phyloP scores from a whole-genome alignment of 2,888 invertebrate species.

The Noctua comes region DNA sequence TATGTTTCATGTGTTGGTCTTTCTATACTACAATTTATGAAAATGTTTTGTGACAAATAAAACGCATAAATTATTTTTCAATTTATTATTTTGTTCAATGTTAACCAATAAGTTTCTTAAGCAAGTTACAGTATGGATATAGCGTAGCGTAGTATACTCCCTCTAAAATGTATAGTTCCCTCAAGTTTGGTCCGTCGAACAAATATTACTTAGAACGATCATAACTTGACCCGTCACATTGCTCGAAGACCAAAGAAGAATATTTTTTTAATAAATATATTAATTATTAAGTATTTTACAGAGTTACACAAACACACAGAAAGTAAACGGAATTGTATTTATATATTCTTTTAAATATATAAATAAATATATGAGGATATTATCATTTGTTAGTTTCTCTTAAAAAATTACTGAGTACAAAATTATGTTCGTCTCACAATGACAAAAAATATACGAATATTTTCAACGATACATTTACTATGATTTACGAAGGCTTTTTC shows the following conservation, averaged over 20 bases:
- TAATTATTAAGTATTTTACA: constrained; percentile 77
- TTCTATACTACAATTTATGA: background rate
- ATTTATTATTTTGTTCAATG: constrained; percentile 86
- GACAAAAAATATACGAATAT: constrained; percentile 66
- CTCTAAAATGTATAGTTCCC: constrained; percentile 69
- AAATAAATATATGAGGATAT: constrained; percentile 57
- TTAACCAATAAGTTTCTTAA: constrained; percentile 88
- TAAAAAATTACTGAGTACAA: constrained; percentile 80
- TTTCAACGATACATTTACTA: constrained; percentile 67
- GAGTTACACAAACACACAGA: constrained; percentile 77
- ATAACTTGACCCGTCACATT: constrained; percentile 25
- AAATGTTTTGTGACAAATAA: constrained; percentile 43
- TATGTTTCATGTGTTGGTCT: too few relatives aligned
- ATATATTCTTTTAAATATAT: constrained; percentile 58
- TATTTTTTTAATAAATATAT: constrained; percentile 65
- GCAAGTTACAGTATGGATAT: constrained; percentile 84
- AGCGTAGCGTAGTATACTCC: constrained; percentile 81
- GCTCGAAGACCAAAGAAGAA: constrained; percentile 69
- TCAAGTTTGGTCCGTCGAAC: constrained; percentile 58
- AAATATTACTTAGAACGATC: constrained; percentile 43
- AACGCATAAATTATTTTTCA: constrained; percentile 69
- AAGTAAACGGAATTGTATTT: constrained; percentile 63
- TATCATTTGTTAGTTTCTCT: constrained; percentile 54
- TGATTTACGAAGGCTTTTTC: constrained; percentile 71
- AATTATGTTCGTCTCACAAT: constrained; percentile 76